These are phyloP conservation scores for Chiloscyllium plagiosum DNA, from an alignment of 2,113 vertebrate genomes.

Conservation along the genomic window DNA sequence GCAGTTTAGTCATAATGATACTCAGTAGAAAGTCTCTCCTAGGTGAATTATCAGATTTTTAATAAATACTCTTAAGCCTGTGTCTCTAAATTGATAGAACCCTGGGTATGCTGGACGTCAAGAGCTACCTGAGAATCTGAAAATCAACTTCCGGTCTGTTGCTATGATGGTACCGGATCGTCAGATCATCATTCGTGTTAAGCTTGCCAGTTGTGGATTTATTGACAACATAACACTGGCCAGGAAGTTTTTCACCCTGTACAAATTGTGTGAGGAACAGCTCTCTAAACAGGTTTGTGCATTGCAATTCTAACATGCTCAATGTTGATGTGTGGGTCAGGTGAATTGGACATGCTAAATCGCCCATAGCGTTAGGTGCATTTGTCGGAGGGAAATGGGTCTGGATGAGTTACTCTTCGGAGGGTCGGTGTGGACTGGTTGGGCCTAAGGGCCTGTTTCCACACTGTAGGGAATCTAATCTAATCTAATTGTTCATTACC, in stretches of 20 bases:
- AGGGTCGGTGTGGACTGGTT: no score
- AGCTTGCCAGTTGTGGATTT: conserved; percentile 91
- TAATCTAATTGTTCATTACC: background rate
- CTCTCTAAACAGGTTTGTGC: conserved; percentile 85
- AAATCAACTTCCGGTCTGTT: conserved; percentile 91
- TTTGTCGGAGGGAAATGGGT: no score
- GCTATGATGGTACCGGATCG: conserved; percentile 98
- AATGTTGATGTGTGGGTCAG: no score
- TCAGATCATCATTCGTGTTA: conserved; percentile 93
- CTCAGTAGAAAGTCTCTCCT: background rate
- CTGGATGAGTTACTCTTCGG: no score
- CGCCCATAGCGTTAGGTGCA: no score
- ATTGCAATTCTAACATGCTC: background rate
- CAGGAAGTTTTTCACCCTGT: conserved; percentile 88
- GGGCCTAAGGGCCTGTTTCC: no score
- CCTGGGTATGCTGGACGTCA: conserved; percentile 93
- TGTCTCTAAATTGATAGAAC: conserved; percentile 59
- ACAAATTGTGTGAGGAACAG: conserved; percentile 92
- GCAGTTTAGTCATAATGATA: background rate
- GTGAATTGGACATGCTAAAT: no score
- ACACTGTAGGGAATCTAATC: no score
- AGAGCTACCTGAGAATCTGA: conserved; percentile 93
- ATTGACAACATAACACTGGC: conserved; percentile 80
- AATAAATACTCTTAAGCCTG: background rate
- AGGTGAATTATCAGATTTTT: no score